A percentile compares a stretch with the other conserved stretches of the same genome.
phyloP scores from a whole-genome alignment of 2,888 invertebrate species.

The Pachycephus smyrnensis region DNA sequence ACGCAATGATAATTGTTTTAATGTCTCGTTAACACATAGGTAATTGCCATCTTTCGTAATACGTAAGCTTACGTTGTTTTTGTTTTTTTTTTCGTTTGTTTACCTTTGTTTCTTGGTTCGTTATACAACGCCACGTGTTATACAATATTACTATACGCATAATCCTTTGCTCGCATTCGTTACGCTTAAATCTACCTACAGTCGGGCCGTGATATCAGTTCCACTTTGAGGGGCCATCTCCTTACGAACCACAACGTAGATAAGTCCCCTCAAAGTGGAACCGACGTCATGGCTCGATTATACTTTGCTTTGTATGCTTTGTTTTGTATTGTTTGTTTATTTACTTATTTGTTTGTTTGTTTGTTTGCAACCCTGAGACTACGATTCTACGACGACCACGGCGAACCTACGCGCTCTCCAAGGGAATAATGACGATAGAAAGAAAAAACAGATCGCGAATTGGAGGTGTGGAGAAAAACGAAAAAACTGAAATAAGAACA shows the following conservation, averaged over 20 bases:
- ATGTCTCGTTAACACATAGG: conserved; percentile 32
- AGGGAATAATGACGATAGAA: not conserved
- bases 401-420: conserved; percentile 44
- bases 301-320: conserved; percentile 40
- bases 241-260: too few relatives aligned
- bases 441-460: not conserved
- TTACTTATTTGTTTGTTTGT: conserved; percentile 33
- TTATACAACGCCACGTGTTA: conserved; percentile 15
- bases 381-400: conserved; percentile 55
- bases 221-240: too few relatives aligned
- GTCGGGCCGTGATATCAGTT: too few relatives aligned
- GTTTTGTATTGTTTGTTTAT: conserved; percentile 35
- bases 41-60: conserved; percentile 33
- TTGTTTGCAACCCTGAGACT: conserved; percentile 59
- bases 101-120: too few relatives aligned
- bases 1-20: conserved; percentile 27
- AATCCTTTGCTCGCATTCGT: conserved; percentile 4
- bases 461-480: not conserved
- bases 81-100: too few relatives aligned
- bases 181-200: conserved; percentile 43
- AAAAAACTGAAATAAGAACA: not conserved
- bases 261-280: too few relatives aligned
- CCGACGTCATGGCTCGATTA: too few relatives aligned
- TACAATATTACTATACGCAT: conserved; percentile 29
- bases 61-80: conserved; percentile 26